Percentiles rank a stretch among this genome's conserved stretches.
phyloP scores from a whole-genome alignment of 2,113 vertebrate species.

The Ceyx margarethae region DNA sequence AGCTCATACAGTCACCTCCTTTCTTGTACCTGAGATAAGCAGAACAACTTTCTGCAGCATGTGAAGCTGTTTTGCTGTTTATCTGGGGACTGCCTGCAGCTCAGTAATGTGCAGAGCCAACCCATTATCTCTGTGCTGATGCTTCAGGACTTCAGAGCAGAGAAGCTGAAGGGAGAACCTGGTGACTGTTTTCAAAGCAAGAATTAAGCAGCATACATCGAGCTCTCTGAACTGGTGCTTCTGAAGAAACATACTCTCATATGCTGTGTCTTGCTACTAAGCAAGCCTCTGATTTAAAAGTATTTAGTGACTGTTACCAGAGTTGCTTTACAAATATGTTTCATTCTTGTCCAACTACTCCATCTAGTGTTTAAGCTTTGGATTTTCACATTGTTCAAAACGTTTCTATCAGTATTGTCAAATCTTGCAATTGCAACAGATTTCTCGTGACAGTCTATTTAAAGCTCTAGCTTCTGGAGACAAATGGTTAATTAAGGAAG shows the following conservation, averaged over 20 bases:
- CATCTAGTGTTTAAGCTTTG: slow-evolving; percentile 52
- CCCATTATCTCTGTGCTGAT: accelerated
- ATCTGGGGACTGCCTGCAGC: neutral
- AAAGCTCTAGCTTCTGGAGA: neutral
- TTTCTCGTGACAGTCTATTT: neutral
- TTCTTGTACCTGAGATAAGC: neutral
- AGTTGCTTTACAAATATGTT: neutral
- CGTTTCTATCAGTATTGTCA: neutral
- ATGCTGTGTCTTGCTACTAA: neutral
- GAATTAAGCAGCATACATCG: neutral
- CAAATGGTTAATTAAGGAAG: neutral
- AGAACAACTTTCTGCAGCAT: neutral
- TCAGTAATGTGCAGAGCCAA: neutral
- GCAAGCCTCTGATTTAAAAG: neutral
- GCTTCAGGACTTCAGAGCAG: neutral
- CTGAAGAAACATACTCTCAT: neutral
- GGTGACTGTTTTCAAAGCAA: neutral
- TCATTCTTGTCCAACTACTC: slow-evolving; percentile 48
- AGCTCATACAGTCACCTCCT: neutral
- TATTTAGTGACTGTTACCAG: slow-evolving; percentile 8
- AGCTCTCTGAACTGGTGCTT: neutral
- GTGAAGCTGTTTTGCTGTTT: neutral
- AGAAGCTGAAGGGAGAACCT: neutral
- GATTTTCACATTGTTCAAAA: neutral
- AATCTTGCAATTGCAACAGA: neutral